Evolutionary conservation across 2,888 invertebrate species (phyloP), one percentile per base, ranked within the genome.

Genomic region (Drosophila demipolita): DNA sequence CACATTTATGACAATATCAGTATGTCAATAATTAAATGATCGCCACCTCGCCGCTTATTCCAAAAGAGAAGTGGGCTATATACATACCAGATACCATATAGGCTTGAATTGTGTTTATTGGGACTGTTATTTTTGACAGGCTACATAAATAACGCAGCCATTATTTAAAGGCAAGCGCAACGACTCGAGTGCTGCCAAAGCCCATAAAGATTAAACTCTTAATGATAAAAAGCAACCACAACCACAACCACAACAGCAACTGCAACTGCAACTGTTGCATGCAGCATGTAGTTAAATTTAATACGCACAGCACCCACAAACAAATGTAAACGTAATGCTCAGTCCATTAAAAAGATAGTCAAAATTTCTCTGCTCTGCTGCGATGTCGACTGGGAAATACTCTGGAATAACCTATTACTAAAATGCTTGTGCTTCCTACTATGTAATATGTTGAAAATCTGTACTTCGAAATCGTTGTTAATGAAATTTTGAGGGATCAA

Each of bases 1-100:
- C 90, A 90, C 87, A 89, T 90, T 91, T 90, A 90, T 90, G 90
- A 91, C 91, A 84, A 80, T 90, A 90, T 91, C 90, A 78, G 53
- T 67, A 76, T 76, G 76, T 87, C 80, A 79, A 81, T 87, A 90
- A 88, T 84, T 78, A 78, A 83, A 74, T 78, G 77, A 90, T 77
- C 80, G 64, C 67, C 57, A 68, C 76, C 72, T 72, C 80, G 66
- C 66, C 62, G 53, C 83, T 59, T 71, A 77, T 65, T 57, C 75
- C 84, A 69, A 20, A 23, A 23, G 36, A 38, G 35, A 35, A 55
- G 23, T 23, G 40, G 29, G 17, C 36, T 52, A 23, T 26, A 29
- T 32, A 57, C 15, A 55, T 29, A 20, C 5, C 5, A 26, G 26
- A 38, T 26, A 29, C 35, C 32, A 33, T 59, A 33, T 20, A 33